Base-by-base conservation (phyloP, 2,888 invertebrate genomes). In the Auanema freiburgensis region DNA sequence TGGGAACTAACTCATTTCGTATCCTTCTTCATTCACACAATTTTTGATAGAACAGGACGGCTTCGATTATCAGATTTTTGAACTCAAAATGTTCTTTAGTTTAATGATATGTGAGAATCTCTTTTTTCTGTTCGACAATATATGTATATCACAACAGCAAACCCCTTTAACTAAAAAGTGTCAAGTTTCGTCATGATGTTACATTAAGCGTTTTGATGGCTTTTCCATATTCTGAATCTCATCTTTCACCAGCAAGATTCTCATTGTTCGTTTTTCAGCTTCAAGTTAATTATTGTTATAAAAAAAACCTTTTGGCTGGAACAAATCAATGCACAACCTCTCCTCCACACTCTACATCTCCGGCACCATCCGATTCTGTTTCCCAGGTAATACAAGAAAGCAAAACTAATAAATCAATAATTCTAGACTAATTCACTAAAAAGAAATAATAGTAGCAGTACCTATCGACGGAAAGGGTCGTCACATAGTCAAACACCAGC, bases 351-450 rank as follows among this genome's bases (percentile, higher is more conserved):
- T 74, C 81, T 54, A 76, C 74, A 54, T 83, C 83, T 18, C 83
- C 83, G 44, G 81, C 81, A 14, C 81, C 83, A 23, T 81, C 80
- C 3, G 82, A 83, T 58, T 79, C 79, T 23, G 71, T 82, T 57
- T 76, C 76, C 53, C 79, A 80, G 33, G 33, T 33, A 33, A 5
- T 33, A 5, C 3, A 3, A 33, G 8, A 33, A 5, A 8, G 33
- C 8, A 33, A 8, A 33, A 3, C 4, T 8, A 33, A 5, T 33
- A 3, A 5, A 8, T 5, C 8, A 33, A 5, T 33, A 3, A 8
- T 33, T 33, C 8, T 33, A 33, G 69, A 71, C 78, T 24, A 81
- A 80, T 57, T 79, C 76, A 33, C 64, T 80, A 65, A 78, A 80
- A 53, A 71, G 76, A 50, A 74, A 69, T 46, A 71, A 71, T 33